phyloP scores from a whole-genome alignment of 92 coral and sea anemone species.

The Porites rus region DNA sequence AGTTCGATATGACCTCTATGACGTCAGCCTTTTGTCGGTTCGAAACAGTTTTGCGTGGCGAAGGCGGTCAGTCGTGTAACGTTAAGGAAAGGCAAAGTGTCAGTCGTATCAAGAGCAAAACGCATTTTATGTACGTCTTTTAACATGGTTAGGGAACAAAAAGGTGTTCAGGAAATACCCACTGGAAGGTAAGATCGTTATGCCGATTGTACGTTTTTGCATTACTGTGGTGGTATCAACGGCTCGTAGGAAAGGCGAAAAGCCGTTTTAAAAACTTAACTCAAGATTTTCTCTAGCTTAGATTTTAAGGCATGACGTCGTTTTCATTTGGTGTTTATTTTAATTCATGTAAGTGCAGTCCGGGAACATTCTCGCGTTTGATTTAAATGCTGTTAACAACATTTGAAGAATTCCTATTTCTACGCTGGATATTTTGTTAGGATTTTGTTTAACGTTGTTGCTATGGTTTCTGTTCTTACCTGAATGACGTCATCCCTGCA shows the following conservation, averaged over 20 bases:
- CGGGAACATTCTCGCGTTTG: not conserved
- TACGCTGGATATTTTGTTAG: not conserved
- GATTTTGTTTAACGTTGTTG: not conserved
- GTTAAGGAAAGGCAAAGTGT: not conserved
- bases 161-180: not conserved
- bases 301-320: too few species aligned
- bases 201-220: too few species aligned
- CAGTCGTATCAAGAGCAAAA: not conserved
- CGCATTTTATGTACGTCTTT: not conserved
- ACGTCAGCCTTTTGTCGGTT: slow-evolving; percentile 1
- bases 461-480: not conserved
- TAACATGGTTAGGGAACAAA: too few species aligned
- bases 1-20: not conserved
- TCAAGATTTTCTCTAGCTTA: too few species aligned
- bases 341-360: not conserved
- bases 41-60: not conserved
- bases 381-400: not conserved
- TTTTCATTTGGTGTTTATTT: not conserved
- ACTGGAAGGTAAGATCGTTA: not conserved
- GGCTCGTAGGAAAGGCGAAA: not conserved
- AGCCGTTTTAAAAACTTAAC: not conserved
- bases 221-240: not conserved
- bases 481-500: not conserved
- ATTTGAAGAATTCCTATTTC: not conserved
- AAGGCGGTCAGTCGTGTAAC: not conserved